Conservation (phyloP, 1,140 invertebrate genomes). For the Cataglyphis hispanica region DNA sequence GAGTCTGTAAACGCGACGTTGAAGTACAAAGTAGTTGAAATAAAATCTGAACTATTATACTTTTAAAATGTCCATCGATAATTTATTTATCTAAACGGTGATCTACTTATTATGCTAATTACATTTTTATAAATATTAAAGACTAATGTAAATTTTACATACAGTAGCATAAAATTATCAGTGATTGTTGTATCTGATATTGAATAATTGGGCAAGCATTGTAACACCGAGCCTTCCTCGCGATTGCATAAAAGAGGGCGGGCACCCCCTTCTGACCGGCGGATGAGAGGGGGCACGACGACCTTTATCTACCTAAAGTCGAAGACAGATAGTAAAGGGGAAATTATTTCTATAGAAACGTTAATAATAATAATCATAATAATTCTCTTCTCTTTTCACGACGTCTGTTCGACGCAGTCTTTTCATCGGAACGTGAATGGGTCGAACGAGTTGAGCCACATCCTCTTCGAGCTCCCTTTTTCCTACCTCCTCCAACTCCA, state of each 20-base stretch:
- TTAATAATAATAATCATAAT: slow-evolving; percentile 85
- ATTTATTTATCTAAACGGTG: slow-evolving; percentile 2
- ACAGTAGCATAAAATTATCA: background rate
- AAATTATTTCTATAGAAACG: slow-evolving; percentile 84
- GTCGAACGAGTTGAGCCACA: slow-evolving; percentile 84
- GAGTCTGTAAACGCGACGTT: background rate
- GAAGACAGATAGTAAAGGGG: slow-evolving; percentile 80
- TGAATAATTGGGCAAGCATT: slow-evolving; percentile 59
- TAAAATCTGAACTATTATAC: background rate
- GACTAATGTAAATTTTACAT: background rate
- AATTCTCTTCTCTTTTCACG: slow-evolving; percentile 84
- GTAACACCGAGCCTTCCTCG: slow-evolving; percentile 69
- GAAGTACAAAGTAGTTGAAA: slow-evolving; percentile 3
- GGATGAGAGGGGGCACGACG: slow-evolving; percentile 50
- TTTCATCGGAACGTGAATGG: slow-evolving; percentile 85
- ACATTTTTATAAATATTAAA: background rate
- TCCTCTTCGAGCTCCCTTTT: slow-evolving; percentile 78
- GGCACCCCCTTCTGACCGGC: slow-evolving; percentile 54
- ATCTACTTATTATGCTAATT: background rate
- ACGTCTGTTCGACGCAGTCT: slow-evolving; percentile 81
- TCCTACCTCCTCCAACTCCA: slow-evolving; percentile 69
- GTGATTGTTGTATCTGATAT: slow-evolving; percentile 15
- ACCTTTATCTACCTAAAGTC: slow-evolving; percentile 79
- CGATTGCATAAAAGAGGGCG: slow-evolving; percentile 63
- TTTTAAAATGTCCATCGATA: background rate